Evolutionary conservation across 1,140 invertebrate genomes (phyloP).

Genomic region (Caerostris extrusa): DNA sequence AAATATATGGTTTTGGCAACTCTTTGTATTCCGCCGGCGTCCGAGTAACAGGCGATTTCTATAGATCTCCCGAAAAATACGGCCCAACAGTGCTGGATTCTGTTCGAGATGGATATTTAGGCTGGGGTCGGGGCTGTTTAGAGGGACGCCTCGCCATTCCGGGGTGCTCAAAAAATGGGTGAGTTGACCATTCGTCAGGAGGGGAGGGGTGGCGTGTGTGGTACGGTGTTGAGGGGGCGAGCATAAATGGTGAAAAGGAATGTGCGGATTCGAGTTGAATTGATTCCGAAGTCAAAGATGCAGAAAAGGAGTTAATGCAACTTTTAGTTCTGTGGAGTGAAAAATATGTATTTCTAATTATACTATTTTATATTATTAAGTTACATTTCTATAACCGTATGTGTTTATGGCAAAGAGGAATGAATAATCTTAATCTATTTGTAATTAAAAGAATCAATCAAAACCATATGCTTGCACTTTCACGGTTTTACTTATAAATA

Average conservation of each 20-base stretch:
- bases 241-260: not conserved
- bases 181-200: slow-evolving; percentile 59
- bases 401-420: no score
- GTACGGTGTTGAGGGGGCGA: not conserved
- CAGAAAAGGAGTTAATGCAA: no score
- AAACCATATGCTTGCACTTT: no score
- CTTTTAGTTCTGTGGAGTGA: no score
- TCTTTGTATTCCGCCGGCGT: slow-evolving; percentile 62
- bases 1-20: slow-evolving; percentile 52
- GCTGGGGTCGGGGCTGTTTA: slow-evolving; percentile 11
- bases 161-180: not conserved
- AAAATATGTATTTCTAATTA: no score
- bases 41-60: slow-evolving; percentile 71
- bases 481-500: no score
- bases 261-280: not conserved
- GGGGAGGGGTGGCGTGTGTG: not conserved
- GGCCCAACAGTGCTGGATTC: not conserved
- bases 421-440: no score
- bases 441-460: no score
- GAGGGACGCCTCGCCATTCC: slow-evolving; percentile 40
- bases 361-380: no score
- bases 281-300: no score
- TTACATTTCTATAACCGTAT: no score
- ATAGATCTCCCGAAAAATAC: slow-evolving; percentile 61
- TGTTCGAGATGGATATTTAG: slow-evolving; percentile 66